A percentile compares a stretch with the other conserved stretches of the same genome.
phyloP scores from a whole-genome alignment of 2,888 invertebrate species.

The Rhorus exstirpatorius region DNA sequence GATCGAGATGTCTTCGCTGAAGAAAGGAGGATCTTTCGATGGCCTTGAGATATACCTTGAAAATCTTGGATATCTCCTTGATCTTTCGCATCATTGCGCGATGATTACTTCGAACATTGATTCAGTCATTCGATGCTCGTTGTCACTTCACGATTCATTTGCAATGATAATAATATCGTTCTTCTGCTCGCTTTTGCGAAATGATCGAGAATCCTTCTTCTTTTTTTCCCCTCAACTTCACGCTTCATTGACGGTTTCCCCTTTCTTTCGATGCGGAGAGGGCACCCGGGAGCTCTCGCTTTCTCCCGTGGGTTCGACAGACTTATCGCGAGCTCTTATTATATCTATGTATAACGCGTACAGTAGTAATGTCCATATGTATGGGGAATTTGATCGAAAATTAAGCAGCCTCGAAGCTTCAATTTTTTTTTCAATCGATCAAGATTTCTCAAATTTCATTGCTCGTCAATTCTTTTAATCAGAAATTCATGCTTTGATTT shows the following conservation, averaged over 20 bases:
- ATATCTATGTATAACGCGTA: slow-evolving; percentile 26
- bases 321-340: slow-evolving; percentile 36
- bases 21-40: background rate
- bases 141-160: slow-evolving; percentile 35
- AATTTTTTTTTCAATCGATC: background rate
- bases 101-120: slow-evolving; percentile 39
- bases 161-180: slow-evolving; percentile 14
- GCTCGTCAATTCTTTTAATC: background rate
- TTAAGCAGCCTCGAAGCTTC: background rate
- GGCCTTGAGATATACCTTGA: slow-evolving; percentile 57
- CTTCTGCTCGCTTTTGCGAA: slow-evolving; percentile 31
- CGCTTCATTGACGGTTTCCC: slow-evolving; percentile 61
- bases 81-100: slow-evolving; percentile 18
- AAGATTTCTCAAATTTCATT: background rate
- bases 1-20: background rate
- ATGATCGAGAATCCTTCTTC: slow-evolving; percentile 29
- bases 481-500: too few species aligned
- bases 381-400: slow-evolving; percentile 1
- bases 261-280: slow-evolving; percentile 17
- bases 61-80: slow-evolving; percentile 34
- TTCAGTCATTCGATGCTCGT: background rate
- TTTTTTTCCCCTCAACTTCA: slow-evolving; percentile 57
- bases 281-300: slow-evolving; percentile 61
- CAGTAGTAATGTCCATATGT: slow-evolving; percentile 8
- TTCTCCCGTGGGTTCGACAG: slow-evolving; percentile 69